A percentile compares a stretch with the other conserved stretches of the same genome.
phyloP scores from a whole-genome alignment of 1,140 invertebrate species.

The Pectinophora gossypiella region DNA sequence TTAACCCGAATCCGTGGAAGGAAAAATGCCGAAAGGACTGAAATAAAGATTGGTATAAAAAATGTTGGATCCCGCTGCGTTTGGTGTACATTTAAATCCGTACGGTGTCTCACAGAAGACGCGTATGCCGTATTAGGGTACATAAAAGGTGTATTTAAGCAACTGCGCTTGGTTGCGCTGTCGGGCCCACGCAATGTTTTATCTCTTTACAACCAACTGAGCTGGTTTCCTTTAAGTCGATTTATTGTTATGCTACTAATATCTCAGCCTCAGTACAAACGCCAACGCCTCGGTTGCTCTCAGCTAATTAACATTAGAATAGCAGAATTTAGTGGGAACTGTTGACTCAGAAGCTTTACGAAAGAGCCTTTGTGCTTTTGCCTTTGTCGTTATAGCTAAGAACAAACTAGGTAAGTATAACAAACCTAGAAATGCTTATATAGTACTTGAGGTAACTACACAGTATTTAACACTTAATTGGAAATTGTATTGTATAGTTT shows the following conservation, averaged over 20 bases:
- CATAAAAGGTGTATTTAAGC: slow-evolving; percentile 59
- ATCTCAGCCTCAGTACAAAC: slow-evolving; percentile 37
- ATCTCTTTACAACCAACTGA: slow-evolving; percentile 53
- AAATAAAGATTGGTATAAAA: no score
- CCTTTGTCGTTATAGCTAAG: no score
- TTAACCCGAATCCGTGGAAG: no score
- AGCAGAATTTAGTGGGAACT: slow-evolving; percentile 18
- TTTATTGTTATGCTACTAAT: slow-evolving; percentile 65
- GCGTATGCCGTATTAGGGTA: slow-evolving; percentile 33
- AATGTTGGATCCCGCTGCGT: background rate
- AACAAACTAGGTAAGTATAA: no score
- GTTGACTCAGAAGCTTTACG: background rate
- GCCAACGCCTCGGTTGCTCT: slow-evolving; percentile 46
- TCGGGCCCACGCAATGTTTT: slow-evolving; percentile 56
- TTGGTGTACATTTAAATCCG: background rate
- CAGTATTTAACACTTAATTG: no score
- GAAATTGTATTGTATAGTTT: no score
- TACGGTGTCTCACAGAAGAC: slow-evolving; percentile 20
- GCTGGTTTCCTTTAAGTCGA: slow-evolving; percentile 52
- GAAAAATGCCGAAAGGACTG: no score
- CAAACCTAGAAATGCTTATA: no score
- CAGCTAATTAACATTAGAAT: slow-evolving; percentile 64
- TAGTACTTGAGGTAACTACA: no score
- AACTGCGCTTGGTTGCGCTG: slow-evolving; percentile 39
- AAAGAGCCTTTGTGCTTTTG: background rate